Evolutionary conservation across 2,888 invertebrate genomes (phyloP).

Genomic region (Mythimna vitellina): DNA sequence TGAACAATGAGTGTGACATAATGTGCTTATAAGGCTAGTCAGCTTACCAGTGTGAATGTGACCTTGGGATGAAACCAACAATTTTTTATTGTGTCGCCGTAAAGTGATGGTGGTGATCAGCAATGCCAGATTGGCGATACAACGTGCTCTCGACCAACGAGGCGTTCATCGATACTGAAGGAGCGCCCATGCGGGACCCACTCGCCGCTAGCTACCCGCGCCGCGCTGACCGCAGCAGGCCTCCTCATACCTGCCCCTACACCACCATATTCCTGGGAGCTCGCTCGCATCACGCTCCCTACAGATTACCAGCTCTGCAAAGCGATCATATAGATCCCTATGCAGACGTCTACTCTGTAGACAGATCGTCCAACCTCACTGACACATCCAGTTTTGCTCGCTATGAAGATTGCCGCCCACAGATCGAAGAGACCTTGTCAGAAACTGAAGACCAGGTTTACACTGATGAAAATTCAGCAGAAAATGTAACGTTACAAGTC

Average conservation of each 20-base stretch:
- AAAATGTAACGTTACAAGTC: slow-evolving; percentile 80
- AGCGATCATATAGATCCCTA: slow-evolving; percentile 85
- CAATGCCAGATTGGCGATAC: slow-evolving; percentile 90
- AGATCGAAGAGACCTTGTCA: slow-evolving; percentile 76
- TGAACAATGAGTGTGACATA: slow-evolving; percentile 74
- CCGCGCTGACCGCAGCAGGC: slow-evolving; percentile 88
- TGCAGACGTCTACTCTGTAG: slow-evolving; percentile 86
- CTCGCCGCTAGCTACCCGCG: slow-evolving; percentile 89
- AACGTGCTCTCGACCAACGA: slow-evolving; percentile 90
- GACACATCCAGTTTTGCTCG: slow-evolving; percentile 88
- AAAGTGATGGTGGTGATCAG: slow-evolving; percentile 85
- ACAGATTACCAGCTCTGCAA: slow-evolving; percentile 79
- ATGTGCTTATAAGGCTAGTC: slow-evolving; percentile 60
- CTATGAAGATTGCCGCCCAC: slow-evolving; percentile 86
- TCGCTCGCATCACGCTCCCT: slow-evolving; percentile 78
- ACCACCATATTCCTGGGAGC: slow-evolving; percentile 86
- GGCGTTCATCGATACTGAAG: slow-evolving; percentile 84
- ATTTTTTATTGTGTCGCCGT: slow-evolving; percentile 67
- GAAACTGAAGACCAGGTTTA: slow-evolving; percentile 72
- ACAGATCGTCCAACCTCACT: slow-evolving; percentile 87
- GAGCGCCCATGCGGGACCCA: slow-evolving; percentile 78
- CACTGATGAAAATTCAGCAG: slow-evolving; percentile 69
- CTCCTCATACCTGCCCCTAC: slow-evolving; percentile 86
- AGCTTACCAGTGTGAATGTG: slow-evolving; percentile 57
- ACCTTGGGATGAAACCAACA: slow-evolving; percentile 69